Conservation (phyloP, 2,888 invertebrate genomes). For the Hemaris fuciformis region DNA sequence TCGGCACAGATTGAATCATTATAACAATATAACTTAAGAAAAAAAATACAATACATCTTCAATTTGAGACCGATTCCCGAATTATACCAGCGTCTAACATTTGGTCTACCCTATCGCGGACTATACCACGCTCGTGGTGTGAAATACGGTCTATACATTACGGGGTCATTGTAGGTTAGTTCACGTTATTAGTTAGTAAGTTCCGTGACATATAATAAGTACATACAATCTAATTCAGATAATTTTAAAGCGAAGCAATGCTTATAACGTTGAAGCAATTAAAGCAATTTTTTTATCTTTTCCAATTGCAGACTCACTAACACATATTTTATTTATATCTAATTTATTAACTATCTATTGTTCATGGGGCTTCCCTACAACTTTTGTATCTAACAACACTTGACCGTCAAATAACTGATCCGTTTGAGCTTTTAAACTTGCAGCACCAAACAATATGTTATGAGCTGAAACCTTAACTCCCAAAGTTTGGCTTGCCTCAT, state of each 20-base stretch:
- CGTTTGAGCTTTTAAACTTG: background rate
- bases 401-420: background rate
- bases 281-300: no score
- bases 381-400: background rate
- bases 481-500: background rate
- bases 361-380: background rate
- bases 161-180: conserved; percentile 12
- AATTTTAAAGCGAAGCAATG: no score
- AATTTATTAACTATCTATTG: background rate
- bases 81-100: conserved; percentile 27
- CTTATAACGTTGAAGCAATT: no score
- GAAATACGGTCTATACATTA: conserved; percentile 24
- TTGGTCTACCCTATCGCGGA: conserved; percentile 26
- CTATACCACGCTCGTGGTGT: conserved; percentile 14
- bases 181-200: conserved; percentile 25
- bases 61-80: conserved; percentile 23
- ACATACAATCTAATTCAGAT: conserved; percentile 6
- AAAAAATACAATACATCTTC: no score
- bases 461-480: background rate
- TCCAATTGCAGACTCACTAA: no score
- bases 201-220: conserved; percentile 7
- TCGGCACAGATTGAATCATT: no score
- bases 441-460: background rate
- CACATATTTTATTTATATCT: no score
- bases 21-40: no score